Base-by-base conservation (phyloP, 2,888 invertebrate species). In the Archips xylosteana region DNA sequence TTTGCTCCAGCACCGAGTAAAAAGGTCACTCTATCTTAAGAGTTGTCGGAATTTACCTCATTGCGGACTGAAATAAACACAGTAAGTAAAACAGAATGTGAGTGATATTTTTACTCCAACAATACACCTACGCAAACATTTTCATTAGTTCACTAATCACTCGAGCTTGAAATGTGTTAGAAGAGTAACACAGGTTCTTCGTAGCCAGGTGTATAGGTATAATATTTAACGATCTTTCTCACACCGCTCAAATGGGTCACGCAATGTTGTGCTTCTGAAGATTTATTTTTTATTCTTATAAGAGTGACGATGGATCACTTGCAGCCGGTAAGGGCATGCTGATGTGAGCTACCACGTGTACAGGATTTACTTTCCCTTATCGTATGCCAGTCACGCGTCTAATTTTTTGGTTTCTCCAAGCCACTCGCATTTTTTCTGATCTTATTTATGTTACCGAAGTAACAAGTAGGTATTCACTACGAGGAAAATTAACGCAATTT, bases 21-120 rank as follows among this genome's bases (percentile, higher is more conserved):
- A 66, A 69, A 70, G 74, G 65, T 65, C 74, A 45, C 69, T 65
- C 70, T 69, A 74, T 74, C 64, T 74, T 74, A 34, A 74, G 73
- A 65, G 45, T 74, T 63, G 73, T 69, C 63, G 73, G 73, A 73
- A 73, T 73, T 63, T 69, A 73, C 72, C 67, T 68, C 73, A 73
- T 65, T 70, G 74, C 61, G 12, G 65, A 70, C 74, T 70, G 59
- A 70, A 74, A 74, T 74, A 74, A 74, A 74, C 74, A 69, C 54
- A 45, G 54, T 42, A 70, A 69, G 73, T 64, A 73, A 68, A 59
- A 65, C 61, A 70, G 70, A 70, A 74, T 74, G 69, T 45, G 60
- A 61, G 60, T 70, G 64, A 74, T 70, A 65, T 70, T 70, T 74
- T 74, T 70, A 74, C 64, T 64, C 42, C 69, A 74, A 70, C 69